phyloP scores from a whole-genome alignment of 2,888 invertebrate species.

The Megaustenia siamemsis region DNA sequence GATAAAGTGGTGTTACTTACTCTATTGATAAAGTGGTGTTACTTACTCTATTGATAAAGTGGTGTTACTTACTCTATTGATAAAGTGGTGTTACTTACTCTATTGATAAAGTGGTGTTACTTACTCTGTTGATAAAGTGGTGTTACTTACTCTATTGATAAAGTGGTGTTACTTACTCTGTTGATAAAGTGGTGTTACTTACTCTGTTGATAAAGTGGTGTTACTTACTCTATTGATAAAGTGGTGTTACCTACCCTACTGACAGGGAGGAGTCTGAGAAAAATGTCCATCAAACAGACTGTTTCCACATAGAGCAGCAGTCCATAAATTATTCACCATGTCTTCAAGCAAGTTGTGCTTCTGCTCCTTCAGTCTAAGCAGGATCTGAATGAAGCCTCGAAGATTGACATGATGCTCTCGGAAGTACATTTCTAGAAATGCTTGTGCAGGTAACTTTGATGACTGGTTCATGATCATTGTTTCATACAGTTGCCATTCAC shows the following conservation, averaged over 20 bases:
- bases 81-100: too few relatives aligned
- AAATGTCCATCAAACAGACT: not conserved
- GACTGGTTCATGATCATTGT: not conserved
- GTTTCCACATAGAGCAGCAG: not conserved
- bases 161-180: too few relatives aligned
- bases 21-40: too few relatives aligned
- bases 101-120: too few relatives aligned
- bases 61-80: too few relatives aligned
- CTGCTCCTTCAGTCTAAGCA: not conserved
- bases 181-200: too few relatives aligned
- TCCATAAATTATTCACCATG: not conserved
- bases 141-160: too few relatives aligned
- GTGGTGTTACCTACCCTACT: not conserved
- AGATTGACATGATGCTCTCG: not conserved
- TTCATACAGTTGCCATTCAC: not conserved
- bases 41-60: too few relatives aligned
- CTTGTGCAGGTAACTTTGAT: not conserved
- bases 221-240: too few relatives aligned
- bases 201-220: too few relatives aligned
- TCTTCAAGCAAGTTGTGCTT: not conserved
- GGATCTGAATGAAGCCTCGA: slow-evolving; percentile 1
- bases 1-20: too few relatives aligned
- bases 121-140: too few relatives aligned
- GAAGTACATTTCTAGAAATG: slow-evolving; percentile 20
- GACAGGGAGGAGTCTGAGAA: not conserved